Conservation (phyloP, 1,140 invertebrate species). For the Sycophaga agraensis region DNA sequence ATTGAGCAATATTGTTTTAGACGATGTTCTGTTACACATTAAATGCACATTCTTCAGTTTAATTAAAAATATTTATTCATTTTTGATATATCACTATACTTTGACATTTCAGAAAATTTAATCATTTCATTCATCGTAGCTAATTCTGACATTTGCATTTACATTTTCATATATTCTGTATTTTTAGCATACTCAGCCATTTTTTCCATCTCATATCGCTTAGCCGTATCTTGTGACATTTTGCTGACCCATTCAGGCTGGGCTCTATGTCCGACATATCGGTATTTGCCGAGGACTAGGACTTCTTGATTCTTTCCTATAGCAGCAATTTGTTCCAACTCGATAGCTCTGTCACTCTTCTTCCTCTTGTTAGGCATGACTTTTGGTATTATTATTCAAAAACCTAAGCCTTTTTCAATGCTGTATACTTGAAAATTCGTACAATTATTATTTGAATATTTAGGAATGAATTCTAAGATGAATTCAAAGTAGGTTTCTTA, state of each 20-base stretch:
- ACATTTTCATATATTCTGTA: conserved; percentile 54
- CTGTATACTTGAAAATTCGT: too few species aligned
- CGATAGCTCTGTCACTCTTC: conserved; percentile 53
- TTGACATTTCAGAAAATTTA: conserved; percentile 53
- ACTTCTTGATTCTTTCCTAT: conserved; percentile 56
- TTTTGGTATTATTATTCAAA: too few species aligned
- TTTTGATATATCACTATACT: conserved; percentile 53
- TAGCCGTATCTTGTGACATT: conserved; percentile 55
- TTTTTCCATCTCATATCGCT: conserved; percentile 55
- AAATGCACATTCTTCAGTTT: conserved; percentile 37
- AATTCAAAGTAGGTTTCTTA: neutral
- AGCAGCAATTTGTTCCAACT: conserved; percentile 52
- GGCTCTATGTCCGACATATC: conserved; percentile 57
- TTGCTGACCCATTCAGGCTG: conserved; percentile 55
- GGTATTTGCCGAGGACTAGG: conserved; percentile 53
- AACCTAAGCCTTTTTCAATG: too few species aligned
- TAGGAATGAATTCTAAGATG: neutral
- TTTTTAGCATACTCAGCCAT: conserved; percentile 55
- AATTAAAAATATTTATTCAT: conserved; percentile 48
- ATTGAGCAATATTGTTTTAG: too few species aligned
- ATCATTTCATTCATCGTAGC: conserved; percentile 57
- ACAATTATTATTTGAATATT: neutral
- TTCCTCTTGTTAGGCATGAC: conserved; percentile 51
- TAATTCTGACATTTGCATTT: conserved; percentile 52
- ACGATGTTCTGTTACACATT: too few species aligned